Base-by-base conservation (phyloP, 2,113 vertebrate species). In the Formicarius rufipectus region DNA sequence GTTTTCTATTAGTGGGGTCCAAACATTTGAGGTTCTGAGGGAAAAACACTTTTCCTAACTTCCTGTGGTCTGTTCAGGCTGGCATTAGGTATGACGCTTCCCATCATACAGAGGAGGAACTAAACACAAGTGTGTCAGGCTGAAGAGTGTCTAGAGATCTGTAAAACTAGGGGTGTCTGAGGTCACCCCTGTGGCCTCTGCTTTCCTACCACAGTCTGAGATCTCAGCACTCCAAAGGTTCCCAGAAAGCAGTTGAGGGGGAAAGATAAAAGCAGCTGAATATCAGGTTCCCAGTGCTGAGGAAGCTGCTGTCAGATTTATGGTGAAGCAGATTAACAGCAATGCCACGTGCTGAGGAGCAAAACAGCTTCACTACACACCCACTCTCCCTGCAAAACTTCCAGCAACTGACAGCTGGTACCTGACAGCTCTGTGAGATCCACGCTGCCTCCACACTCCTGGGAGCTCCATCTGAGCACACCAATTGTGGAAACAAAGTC, bases 381-480 rank as follows among this genome's bases (percentile, higher is more conserved):
- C 96, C 76, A 96, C 96, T 75, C 90, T 45, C 85, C 64, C 88
- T 90, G 83, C 76, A 77, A 55, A 96, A 82, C 92, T 78, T 95
- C 90, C 93, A 96, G 92, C 92, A 74, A 30, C 76, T 89, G 90
- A 53, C 79, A 95, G 94, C 84, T 87, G 35, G 20, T 73, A 82
- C 86, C 79, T 74, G 86, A 74, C 95, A 95, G 87, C 92, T 74
- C 93, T 13, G 56, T 0, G 12, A 81, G 80, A 68, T 42, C 71
- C 13, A 1, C 5, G 2, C 72, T 81, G 95, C 90, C 95, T 88
- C 92, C 95, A 81, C 90, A 50, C 59, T 4, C 30, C 25, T 0
- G 14, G 68, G 39, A 78, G 45, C 66, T 77, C 63, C 21, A 9
- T 44, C 47, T 23, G 37, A 90, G 25, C 63, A 10, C 3, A 23